Conservation (phyloP, 1,140 invertebrate species). For the Eumeta japonica region DNA sequence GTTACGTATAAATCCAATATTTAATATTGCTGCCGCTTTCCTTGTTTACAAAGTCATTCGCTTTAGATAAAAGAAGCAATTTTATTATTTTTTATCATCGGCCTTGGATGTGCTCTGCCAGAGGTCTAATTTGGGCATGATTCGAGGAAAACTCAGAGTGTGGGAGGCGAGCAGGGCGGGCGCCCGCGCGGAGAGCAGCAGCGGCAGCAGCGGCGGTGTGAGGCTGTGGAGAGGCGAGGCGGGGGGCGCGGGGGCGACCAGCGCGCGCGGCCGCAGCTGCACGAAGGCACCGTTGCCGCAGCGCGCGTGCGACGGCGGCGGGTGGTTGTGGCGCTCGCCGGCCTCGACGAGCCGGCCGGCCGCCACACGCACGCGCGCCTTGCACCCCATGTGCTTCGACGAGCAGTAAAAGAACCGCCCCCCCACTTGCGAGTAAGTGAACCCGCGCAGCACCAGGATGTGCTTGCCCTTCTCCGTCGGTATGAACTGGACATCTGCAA, state of each 20-base stretch:
- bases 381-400: conserved; percentile 48
- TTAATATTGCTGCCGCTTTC: conserved; percentile 24
- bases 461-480: conserved; percentile 51
- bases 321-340: conserved; percentile 40
- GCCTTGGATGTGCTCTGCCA: conserved; percentile 28
- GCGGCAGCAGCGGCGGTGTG: conserved; percentile 24
- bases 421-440: conserved; percentile 49
- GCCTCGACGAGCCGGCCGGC: conserved; percentile 37
- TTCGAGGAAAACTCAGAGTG: conserved; percentile 36
- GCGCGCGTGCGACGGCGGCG: conserved; percentile 42
- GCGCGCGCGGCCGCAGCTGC: conserved; percentile 30
- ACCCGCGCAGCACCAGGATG: conserved; percentile 45
- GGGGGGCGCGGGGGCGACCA: not conserved
- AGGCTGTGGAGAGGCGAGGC: conserved; percentile 13
- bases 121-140: conserved; percentile 42
- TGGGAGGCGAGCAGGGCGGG: conserved; percentile 34
- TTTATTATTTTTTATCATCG: conserved; percentile 37
- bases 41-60: conserved; percentile 11
- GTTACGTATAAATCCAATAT: conserved; percentile 4
- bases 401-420: conserved; percentile 51
- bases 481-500: conserved; percentile 51
- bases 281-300: conserved; percentile 49
- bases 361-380: conserved; percentile 36
- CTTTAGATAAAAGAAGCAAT: conserved; percentile 13
- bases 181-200: conserved; percentile 20